Base-by-base conservation (phyloP, 2,797 vertebrate genomes). In the Pipistrellus kuhlii region DNA sequence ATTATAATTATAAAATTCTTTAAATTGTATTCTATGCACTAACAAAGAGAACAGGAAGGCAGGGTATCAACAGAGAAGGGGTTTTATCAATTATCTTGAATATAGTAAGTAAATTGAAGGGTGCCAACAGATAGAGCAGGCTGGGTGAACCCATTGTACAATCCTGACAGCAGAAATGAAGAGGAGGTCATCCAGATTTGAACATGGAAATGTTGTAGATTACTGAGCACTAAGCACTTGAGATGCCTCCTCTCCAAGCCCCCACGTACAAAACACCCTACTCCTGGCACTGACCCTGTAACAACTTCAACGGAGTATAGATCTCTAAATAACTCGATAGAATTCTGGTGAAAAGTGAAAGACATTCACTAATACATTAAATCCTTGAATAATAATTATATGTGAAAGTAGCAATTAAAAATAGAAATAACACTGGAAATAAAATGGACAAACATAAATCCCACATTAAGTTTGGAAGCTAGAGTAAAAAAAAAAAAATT, bases 331-430 rank as follows among this genome's bases (percentile, higher is more conserved):
- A 80, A 78, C 51, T 86, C 57, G 53, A 48, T 15, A 51, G 38
- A 89, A 32, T n/a, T 66, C 75, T 68, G 46, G 30, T 76, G 69
- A 92, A 86, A 87, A 93, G 66, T 69, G 41, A 86, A 89, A 13
- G 32, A 89, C 53, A 51, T 76, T 89, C 72, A 76, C 4, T 81
- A 57, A 91, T 48, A 68, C 46, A 64, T 3, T 38, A 15, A 3
- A 72, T 25, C 4, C n/a, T 57, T 38, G 20, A 81, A 88, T 73
- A 96, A 57, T 83, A 76, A 68, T 80, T 82, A 57, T 2, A 62
- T 41, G 20, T 81, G 38, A 77, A 88, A 66, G 44, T 27, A 91
- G 38, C 27, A 81, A 86, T 46, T 85, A 53, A 94, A 78, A 62
- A 10, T 6, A 53, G 20, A 90, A 93, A 75, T 23, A 76, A 32